Percentiles rank a stretch among this genome's conserved stretches.
These are phyloP conservation scores for Cotesia glomerata DNA, from an alignment of 1,140 invertebrate genomes.

Conservation along the genomic window DNA sequence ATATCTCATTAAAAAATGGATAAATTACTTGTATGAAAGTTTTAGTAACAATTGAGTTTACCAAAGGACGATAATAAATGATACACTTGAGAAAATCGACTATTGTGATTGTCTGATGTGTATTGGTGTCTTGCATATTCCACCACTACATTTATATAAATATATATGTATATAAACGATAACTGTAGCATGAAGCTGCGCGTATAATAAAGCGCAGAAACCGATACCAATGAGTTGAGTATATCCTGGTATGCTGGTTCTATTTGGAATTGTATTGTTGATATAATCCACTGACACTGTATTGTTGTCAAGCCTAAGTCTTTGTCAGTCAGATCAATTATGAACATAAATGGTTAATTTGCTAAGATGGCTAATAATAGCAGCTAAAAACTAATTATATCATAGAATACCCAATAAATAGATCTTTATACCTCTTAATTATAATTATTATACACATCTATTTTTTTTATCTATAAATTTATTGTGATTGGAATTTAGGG, in stretches of 20 bases:
- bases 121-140: background rate
- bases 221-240: no score
- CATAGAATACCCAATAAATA: no score
- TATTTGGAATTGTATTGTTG: background rate
- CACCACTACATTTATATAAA: background rate
- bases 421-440: no score
- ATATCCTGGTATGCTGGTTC: background rate
- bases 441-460: no score
- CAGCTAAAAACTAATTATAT: no score
- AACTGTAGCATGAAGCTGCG: conserved; percentile 11
- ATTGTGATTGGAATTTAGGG: no score
- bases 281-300: no score
- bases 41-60: background rate
- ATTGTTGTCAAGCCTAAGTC: background rate
- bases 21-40: background rate
- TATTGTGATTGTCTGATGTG: conserved; percentile 10
- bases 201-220: conserved; percentile 7
- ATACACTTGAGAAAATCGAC: conserved; percentile 2
- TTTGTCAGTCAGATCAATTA: background rate
- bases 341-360: background rate
- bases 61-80: conserved; percentile 3
- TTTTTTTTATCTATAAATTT: no score
- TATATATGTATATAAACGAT: background rate
- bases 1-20: no score
- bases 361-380: no score